Evolutionary conservation across 2,888 invertebrate species (phyloP).

Genomic region (Xylota segnis): DNA sequence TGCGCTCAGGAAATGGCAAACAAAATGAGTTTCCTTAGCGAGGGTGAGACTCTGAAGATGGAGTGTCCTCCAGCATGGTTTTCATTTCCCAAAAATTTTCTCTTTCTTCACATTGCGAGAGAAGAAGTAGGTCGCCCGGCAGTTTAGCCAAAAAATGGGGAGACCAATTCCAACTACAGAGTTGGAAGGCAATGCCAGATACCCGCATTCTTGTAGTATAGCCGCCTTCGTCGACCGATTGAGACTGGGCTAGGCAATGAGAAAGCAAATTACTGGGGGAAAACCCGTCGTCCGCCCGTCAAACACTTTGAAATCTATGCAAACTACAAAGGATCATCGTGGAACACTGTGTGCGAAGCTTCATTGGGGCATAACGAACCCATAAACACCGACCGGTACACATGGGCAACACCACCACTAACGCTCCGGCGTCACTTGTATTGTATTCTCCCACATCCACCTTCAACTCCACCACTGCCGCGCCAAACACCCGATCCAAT

Average conservation of each 20-base stretch:
- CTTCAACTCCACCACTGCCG: constrained; percentile 14
- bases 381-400: constrained; percentile 69
- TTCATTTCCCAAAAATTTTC: constrained; percentile 53
- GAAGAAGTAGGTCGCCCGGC: constrained; percentile 68
- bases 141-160: constrained; percentile 38
- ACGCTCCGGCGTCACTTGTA: constrained; percentile 35
- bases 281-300: constrained; percentile 17
- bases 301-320: constrained; percentile 27
- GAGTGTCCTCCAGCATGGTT: constrained; percentile 40
- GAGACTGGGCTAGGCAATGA: constrained; percentile 45
- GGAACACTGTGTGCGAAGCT: constrained; percentile 54
- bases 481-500: constrained; percentile 50
- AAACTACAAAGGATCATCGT: constrained; percentile 66
- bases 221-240: constrained; percentile 43
- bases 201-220: constrained; percentile 65
- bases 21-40: constrained; percentile 73
- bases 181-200: constrained; percentile 6
- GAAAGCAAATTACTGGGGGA: constrained; percentile 59
- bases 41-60: background rate
- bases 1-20: constrained; percentile 72
- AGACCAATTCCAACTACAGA: too few relatives aligned
- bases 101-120: background rate
- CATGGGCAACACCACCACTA: constrained; percentile 60
- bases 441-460: constrained; percentile 31
- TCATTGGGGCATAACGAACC: constrained; percentile 69